Conservation (phyloP, 2,113 vertebrate species). For the Cyrtonyx montezumae region DNA sequence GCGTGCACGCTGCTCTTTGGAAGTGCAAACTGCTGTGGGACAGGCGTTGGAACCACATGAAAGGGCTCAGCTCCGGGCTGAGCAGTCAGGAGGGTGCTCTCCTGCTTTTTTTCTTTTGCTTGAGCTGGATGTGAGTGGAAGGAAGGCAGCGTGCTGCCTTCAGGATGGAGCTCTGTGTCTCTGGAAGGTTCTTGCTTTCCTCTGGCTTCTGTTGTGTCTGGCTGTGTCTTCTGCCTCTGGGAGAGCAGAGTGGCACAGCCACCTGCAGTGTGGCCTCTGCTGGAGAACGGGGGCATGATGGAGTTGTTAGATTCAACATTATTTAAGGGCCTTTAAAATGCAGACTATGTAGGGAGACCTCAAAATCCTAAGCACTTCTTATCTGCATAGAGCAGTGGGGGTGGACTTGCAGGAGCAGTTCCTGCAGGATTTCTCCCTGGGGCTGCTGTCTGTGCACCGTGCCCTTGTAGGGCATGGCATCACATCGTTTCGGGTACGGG, state of each 20-base stretch:
- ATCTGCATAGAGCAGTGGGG: background rate
- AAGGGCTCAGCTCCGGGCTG: conserved; percentile 41
- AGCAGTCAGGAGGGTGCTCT: conserved; percentile 19
- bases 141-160: background rate
- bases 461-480: background rate
- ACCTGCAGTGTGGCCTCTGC: background rate
- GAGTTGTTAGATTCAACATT: background rate
- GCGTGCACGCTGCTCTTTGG: conserved; percentile 38
- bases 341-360: background rate
- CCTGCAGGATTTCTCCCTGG: background rate
- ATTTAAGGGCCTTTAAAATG: background rate
- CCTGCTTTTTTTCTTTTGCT: background rate
- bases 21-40: background rate
- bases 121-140: background rate
- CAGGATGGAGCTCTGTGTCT: background rate
- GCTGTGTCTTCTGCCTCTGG: no score
- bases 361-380: no score
- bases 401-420: background rate
- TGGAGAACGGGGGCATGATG: background rate
- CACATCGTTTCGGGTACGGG: no score
- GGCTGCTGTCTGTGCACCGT: background rate
- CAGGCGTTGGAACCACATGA: conserved; percentile 71
- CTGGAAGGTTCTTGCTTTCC: background rate
- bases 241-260: background rate
- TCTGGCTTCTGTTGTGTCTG: background rate